Evolutionary conservation across 35 echinoderm and acorn worm genomes (phyloP).

Genomic region (Apostichopus parvimensis): DNA sequence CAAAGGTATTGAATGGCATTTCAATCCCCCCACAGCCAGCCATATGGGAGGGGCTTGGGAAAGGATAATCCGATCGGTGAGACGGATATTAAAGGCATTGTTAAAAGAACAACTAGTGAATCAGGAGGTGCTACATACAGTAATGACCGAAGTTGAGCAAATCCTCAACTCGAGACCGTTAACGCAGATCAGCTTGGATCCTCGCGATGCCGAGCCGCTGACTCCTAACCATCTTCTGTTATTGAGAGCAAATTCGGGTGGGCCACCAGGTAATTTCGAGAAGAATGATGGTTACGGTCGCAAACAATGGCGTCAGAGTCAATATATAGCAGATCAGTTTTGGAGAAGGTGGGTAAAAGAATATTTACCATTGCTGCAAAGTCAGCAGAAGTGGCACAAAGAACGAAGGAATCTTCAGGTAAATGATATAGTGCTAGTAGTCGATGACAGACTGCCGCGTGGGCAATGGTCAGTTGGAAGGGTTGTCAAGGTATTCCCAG

Average conservation of each 20-base stretch:
- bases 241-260: not conserved
- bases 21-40: slow-evolving; percentile 57
- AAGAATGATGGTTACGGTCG: slow-evolving; percentile 50
- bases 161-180: slow-evolving; percentile 55
- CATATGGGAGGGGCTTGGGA: slow-evolving; percentile 69
- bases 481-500: slow-evolving; percentile 35
- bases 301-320: slow-evolving; percentile 24
- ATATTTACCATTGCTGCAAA: slow-evolving; percentile 44
- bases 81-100: slow-evolving; percentile 48
- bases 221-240: slow-evolving; percentile 65
- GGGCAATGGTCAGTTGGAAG: slow-evolving; percentile 49
- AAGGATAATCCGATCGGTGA: slow-evolving; percentile 6
- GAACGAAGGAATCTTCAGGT: slow-evolving; percentile 8
- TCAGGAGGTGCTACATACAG: slow-evolving; percentile 32
- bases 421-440: slow-evolving; percentile 29
- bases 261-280: slow-evolving; percentile 49
- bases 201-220: slow-evolving; percentile 41
- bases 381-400: slow-evolving; percentile 35
- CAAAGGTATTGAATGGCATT: slow-evolving; percentile 55
- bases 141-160: slow-evolving; percentile 55
- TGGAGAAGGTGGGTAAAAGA: slow-evolving; percentile 45
- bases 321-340: slow-evolving; percentile 50
- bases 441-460: slow-evolving; percentile 38
- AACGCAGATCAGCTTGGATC: slow-evolving; percentile 49
- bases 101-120: slow-evolving; percentile 29